phyloP scores from a whole-genome alignment of 2,113 vertebrate genomes.

The Prochilodus magdalenae region DNA sequence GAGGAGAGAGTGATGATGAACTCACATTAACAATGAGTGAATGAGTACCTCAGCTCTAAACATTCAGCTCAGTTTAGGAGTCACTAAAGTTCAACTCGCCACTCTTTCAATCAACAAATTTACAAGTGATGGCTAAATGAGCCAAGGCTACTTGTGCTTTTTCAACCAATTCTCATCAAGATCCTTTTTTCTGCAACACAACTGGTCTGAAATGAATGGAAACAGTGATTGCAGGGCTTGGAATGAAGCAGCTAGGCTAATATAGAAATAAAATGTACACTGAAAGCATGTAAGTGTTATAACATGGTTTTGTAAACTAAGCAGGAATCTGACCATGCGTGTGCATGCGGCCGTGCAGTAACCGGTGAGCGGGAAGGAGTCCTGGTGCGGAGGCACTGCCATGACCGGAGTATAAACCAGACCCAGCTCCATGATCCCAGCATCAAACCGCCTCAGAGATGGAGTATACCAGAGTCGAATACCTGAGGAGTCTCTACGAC shows the following conservation, averaged over 20 bases:
- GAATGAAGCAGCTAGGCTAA: too few relatives aligned
- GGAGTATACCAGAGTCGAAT: conserved; percentile 89
- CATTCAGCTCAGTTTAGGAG: neutral
- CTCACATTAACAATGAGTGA: neutral
- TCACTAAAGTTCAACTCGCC: neutral
- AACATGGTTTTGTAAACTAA: too few relatives aligned
- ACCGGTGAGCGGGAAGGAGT: conserved; percentile 81
- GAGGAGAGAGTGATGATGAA: neutral
- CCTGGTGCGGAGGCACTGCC: conserved; percentile 88
- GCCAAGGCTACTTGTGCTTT: neutral
- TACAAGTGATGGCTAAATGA: conserved; percentile 1
- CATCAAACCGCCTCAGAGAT: conserved; percentile 79
- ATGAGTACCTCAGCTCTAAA: neutral
- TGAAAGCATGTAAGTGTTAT: too few relatives aligned
- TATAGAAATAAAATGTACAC: too few relatives aligned
- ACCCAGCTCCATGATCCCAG: conserved; percentile 95
- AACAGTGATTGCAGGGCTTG: too few relatives aligned
- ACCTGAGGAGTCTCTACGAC: conserved; percentile 85
- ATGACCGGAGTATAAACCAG: conserved; percentile 92
- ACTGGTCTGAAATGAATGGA: too few relatives aligned
- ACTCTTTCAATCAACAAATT: neutral
- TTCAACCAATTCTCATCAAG: neutral
- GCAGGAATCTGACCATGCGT: conserved; percentile 69
- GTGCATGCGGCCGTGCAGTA: conserved; percentile 94
- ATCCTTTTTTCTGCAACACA: too few relatives aligned